Conservation (phyloP, 1,140 invertebrate species). For the Drosophila navojoa region DNA sequence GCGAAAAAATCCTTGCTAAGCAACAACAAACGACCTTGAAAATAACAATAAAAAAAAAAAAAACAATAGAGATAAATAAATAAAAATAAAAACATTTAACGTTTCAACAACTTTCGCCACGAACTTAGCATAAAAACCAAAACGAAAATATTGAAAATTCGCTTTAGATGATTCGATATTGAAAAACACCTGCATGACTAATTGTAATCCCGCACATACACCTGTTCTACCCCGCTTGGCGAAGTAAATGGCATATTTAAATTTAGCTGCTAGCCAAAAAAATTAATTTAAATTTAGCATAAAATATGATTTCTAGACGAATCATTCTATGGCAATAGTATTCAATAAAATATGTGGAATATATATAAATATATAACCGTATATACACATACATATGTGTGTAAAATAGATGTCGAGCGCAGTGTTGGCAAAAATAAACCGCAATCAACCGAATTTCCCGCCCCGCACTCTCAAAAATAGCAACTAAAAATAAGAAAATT, state of each 20-base stretch:
- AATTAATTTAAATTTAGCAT: slow-evolving; percentile 67
- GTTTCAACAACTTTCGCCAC: slow-evolving; percentile 22
- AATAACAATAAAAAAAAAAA: slow-evolving; percentile 39
- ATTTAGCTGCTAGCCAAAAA: slow-evolving; percentile 52
- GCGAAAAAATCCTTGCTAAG: slow-evolving; percentile 64
- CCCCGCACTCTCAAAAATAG: slow-evolving; percentile 13
- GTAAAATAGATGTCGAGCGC: slow-evolving; percentile 43
- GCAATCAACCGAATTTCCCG: slow-evolving; percentile 36
- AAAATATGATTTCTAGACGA: slow-evolving; percentile 25
- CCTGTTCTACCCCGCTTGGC: slow-evolving; percentile 17
- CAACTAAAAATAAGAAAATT: slow-evolving; percentile 77
- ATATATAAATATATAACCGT: slow-evolving; percentile 23
- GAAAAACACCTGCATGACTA: slow-evolving; percentile 76
- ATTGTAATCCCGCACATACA: slow-evolving; percentile 18
- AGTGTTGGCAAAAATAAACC: slow-evolving; percentile 50
- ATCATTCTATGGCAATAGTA: slow-evolving; percentile 2
- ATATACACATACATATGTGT: slow-evolving; percentile 9
- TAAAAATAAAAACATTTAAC: background rate
- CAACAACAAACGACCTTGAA: slow-evolving; percentile 62
- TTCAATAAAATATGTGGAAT: slow-evolving; percentile 38
- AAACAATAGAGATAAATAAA: background rate
- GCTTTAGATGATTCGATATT: slow-evolving; percentile 51
- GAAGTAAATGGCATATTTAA: slow-evolving; percentile 64
- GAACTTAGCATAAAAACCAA: slow-evolving; percentile 59
- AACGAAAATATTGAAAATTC: slow-evolving; percentile 48